phyloP scores from a whole-genome alignment of 2,113 vertebrate genomes.

The Sardina pilchardus region DNA sequence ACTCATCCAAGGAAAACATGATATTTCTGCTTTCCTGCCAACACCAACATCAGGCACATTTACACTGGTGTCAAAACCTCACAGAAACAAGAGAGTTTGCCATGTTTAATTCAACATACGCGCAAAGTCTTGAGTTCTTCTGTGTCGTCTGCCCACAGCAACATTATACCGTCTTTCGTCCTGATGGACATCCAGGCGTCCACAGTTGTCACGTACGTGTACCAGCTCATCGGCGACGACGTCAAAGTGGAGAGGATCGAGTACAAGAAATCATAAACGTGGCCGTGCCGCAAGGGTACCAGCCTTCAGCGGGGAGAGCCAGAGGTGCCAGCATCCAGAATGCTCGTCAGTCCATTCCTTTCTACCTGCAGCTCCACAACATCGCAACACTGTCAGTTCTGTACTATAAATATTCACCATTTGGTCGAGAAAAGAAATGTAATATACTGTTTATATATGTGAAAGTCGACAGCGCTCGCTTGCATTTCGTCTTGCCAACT shows the following conservation, averaged over 20 bases:
- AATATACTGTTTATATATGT: constrained; percentile 67
- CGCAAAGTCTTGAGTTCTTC: neutral
- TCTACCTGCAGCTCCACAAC: constrained; percentile 53
- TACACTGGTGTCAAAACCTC: neutral
- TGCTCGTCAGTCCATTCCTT: constrained; percentile 68
- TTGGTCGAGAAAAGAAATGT: constrained; percentile 59
- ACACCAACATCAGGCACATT: neutral
- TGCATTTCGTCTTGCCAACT: constrained; percentile 48
- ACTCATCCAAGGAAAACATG: no score
- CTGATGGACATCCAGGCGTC: constrained; percentile 99
- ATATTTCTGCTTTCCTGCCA: neutral
- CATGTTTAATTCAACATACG: constrained; percentile 12
- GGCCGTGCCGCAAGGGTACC: neutral
- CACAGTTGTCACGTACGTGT: constrained; percentile 97
- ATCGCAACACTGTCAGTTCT: constrained; percentile 45
- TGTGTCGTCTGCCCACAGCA: constrained; percentile 75
- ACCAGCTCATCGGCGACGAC: constrained; percentile 96
- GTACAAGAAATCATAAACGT: constrained; percentile 95
- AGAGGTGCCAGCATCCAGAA: constrained; percentile 37
- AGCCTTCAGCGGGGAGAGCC: neutral
- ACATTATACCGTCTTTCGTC: constrained; percentile 98
- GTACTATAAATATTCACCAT: constrained; percentile 54
- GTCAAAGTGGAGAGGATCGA: constrained; percentile 99
- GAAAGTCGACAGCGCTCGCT: constrained; percentile 53
- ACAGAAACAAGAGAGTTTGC: neutral